Percentiles rank a stretch among this genome's conserved stretches.
Conservation (phyloP, 1,140 invertebrate genomes). For the Cherax quadricarinatus region DNA sequence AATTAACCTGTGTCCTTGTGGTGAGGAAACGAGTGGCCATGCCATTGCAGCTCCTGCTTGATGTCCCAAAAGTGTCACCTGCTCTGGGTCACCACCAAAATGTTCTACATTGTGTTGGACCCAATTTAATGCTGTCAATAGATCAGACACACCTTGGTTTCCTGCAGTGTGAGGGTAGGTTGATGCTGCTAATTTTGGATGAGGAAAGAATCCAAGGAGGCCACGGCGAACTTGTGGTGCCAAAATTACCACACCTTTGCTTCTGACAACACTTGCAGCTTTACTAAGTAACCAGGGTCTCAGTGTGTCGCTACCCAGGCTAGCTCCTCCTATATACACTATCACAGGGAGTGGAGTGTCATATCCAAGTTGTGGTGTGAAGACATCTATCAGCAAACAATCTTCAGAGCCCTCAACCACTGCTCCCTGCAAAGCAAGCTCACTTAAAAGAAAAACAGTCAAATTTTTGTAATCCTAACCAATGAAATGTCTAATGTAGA, state of each 20-base stretch:
- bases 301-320: slow-evolving; percentile 81
- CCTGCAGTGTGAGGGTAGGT: slow-evolving; percentile 86
- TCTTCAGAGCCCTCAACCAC: slow-evolving; percentile 83
- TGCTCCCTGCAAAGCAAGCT: slow-evolving; percentile 14
- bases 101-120: slow-evolving; percentile 86
- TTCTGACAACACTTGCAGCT: slow-evolving; percentile 82
- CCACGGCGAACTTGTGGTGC: slow-evolving; percentile 87
- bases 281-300: slow-evolving; percentile 50
- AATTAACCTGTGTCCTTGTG: slow-evolving; percentile 76
- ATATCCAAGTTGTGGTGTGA: slow-evolving; percentile 78
- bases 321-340: slow-evolving; percentile 87
- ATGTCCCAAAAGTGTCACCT: slow-evolving; percentile 89
- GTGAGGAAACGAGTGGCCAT: slow-evolving; percentile 82
- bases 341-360: slow-evolving; percentile 87
- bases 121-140: slow-evolving; percentile 87
- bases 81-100: slow-evolving; percentile 86
- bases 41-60: slow-evolving; percentile 87
- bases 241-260: slow-evolving; percentile 89
- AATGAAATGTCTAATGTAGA: too few species aligned
- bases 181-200: slow-evolving; percentile 83
- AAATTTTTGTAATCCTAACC: too few species aligned
- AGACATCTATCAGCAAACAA: slow-evolving; percentile 87
- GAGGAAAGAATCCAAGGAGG: slow-evolving; percentile 87
- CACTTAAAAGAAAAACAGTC: too few species aligned
- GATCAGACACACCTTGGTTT: slow-evolving; percentile 91